Conservation (phyloP, 1,140 invertebrate genomes). For the Hyphantria cunea region DNA sequence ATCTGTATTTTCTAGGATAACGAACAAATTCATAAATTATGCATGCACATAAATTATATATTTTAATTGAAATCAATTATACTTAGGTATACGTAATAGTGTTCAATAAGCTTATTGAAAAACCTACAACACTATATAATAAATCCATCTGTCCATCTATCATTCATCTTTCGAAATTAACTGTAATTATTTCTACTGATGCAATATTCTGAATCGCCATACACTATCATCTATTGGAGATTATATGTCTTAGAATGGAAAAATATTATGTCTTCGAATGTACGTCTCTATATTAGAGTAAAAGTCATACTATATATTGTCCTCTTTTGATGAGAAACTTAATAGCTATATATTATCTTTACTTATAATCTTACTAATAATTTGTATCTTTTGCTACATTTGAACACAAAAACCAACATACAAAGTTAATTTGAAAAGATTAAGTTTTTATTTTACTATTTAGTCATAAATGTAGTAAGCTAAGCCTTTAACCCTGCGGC, state of each 20-base stretch:
- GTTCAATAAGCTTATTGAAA: neutral
- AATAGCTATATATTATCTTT: too few species aligned
- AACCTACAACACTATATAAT: too few species aligned
- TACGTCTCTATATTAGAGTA: neutral
- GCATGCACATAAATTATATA: too few species aligned
- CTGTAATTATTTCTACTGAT: constrained; percentile 7
- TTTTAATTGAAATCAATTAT: too few species aligned
- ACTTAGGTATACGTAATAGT: neutral
- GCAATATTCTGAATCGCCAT: constrained; percentile 3
- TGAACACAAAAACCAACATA: too few species aligned
- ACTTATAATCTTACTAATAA: too few species aligned
- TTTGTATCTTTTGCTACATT: neutral
- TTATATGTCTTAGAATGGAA: neutral
- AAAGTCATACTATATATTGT: neutral
- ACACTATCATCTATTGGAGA: neutral
- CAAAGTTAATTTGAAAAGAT: too few species aligned
- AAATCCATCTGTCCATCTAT: neutral
- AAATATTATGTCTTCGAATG: neutral
- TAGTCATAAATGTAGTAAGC: neutral
- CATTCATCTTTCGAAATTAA: constrained; percentile 3
- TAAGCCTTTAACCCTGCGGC: too few species aligned
- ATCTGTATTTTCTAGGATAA: too few species aligned
- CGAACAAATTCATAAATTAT: too few species aligned
- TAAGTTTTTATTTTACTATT: too few species aligned
- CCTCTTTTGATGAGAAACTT: neutral